Conservation (phyloP, 2,888 invertebrate species). For the Lamproptera curius region DNA sequence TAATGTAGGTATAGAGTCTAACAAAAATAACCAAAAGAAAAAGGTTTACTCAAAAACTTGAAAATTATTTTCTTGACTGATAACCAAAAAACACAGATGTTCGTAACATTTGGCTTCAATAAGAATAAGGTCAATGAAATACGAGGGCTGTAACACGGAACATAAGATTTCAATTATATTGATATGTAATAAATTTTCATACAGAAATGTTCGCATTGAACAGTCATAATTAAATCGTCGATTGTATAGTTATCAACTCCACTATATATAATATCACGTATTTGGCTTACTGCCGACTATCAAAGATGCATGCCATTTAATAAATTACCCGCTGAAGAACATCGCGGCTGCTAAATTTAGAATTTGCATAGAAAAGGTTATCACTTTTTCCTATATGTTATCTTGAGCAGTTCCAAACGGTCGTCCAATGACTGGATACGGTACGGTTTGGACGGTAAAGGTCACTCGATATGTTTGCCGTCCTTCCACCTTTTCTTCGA, state of each 20-base stretch:
- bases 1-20: too few species aligned
- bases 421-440: slow-evolving; percentile 1
- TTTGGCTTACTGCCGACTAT: too few species aligned
- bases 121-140: too few species aligned
- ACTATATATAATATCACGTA: too few species aligned
- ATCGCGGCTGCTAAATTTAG: neutral
- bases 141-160: too few species aligned
- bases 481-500: slow-evolving; percentile 78
- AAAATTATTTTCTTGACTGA: neutral
- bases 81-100: too few species aligned
- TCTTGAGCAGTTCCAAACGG: slow-evolving; percentile 10
- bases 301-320: too few species aligned
- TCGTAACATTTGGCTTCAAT: too few species aligned
- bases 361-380: neutral
- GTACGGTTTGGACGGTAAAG: neutral
- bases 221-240: neutral
- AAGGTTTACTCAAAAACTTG: neutral
- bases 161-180: too few species aligned
- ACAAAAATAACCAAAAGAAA: neutral
- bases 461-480: slow-evolving; percentile 60
- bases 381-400: neutral
- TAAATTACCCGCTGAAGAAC: too few species aligned
- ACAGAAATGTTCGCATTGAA: neutral
- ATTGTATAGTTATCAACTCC: neutral
- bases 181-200: neutral